Conservation (phyloP, 2,113 vertebrate species). For the Taurulus bubalis region DNA sequence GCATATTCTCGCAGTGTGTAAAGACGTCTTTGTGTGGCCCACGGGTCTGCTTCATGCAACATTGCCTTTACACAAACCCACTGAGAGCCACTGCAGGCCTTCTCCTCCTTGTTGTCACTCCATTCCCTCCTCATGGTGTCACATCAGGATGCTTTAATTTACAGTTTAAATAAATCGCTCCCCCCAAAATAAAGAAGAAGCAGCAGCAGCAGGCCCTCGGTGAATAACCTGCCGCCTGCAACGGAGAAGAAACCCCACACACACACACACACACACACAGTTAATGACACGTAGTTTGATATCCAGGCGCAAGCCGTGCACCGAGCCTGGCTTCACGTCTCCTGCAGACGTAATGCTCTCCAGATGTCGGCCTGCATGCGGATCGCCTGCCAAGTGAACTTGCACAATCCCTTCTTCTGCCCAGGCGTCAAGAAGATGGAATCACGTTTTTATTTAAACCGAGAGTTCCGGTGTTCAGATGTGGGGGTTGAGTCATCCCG, state of each 20-base stretch:
- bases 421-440: conserved; percentile 79
- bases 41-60: neutral
- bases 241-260: neutral
- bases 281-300: conserved; percentile 80
- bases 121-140: neutral
- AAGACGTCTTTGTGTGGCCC: neutral
- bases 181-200: neutral
- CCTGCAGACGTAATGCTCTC: conserved; percentile 83
- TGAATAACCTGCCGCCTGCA: conserved; percentile 29
- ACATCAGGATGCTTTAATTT: conserved; percentile 44
- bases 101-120: conserved; percentile 32
- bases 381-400: conserved; percentile 83
- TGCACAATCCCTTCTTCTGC: conserved; percentile 81
- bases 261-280: neutral
- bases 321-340: conserved; percentile 77
- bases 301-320: conserved; percentile 62
- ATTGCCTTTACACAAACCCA: conserved; percentile 8
- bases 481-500: conserved; percentile 15
- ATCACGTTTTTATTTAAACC: conserved; percentile 62
- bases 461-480: conserved; percentile 44
- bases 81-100: conserved; percentile 43
- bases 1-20: neutral
- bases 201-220: neutral
- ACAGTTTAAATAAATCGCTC: neutral
- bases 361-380: conserved; percentile 77